Percentiles rank a stretch among this genome's conserved stretches.
Evolutionary conservation across 2,888 invertebrate species (phyloP).

Genomic region (Drosophila niveifrons): DNA sequence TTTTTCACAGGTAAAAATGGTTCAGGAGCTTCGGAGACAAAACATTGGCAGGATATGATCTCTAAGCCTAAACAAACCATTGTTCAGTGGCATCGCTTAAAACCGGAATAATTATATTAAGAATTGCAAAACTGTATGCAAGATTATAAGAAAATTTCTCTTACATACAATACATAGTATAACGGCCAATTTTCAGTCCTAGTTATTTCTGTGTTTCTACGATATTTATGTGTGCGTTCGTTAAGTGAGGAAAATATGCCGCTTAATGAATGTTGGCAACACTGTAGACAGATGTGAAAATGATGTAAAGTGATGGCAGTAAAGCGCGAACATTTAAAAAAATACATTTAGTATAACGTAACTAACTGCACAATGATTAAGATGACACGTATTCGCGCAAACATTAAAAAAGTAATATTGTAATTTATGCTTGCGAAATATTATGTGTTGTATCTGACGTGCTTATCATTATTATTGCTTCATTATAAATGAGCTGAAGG

Average conservation of each 20-base stretch:
- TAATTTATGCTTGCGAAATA: conserved; percentile 32
- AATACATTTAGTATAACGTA: conserved; percentile 13
- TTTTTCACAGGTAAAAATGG: conserved; percentile 92
- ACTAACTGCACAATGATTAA: conserved; percentile 20
- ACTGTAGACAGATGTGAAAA: background rate
- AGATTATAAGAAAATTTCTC: conserved; percentile 9
- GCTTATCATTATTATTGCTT: conserved; percentile 34
- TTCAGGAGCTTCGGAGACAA: conserved; percentile 97
- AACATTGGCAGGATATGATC: conserved; percentile 99
- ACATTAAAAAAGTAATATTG: conserved; percentile 7
- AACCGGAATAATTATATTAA: conserved; percentile 91
- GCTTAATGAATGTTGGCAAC: background rate
- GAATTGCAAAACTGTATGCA: conserved; percentile 4
- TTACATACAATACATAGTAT: conserved; percentile 1
- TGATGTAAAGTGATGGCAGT: background rate
- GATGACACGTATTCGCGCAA: conserved; percentile 12
- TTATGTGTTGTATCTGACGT: conserved; percentile 6
- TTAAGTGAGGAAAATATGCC: background rate
- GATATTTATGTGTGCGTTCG: background rate
- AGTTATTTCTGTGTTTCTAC: background rate
- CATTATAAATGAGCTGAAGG: conserved; percentile 16
- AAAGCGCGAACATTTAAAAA: background rate
- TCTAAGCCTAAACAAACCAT: conserved; percentile 98
- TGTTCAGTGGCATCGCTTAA: conserved; percentile 98
- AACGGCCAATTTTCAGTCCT: background rate